A percentile compares a stretch with the other conserved stretches of the same genome.
These are phyloP conservation scores for Dipodomys spectabilis DNA, from an alignment of 2,113 vertebrate species.

Conservation along the genomic window DNA sequence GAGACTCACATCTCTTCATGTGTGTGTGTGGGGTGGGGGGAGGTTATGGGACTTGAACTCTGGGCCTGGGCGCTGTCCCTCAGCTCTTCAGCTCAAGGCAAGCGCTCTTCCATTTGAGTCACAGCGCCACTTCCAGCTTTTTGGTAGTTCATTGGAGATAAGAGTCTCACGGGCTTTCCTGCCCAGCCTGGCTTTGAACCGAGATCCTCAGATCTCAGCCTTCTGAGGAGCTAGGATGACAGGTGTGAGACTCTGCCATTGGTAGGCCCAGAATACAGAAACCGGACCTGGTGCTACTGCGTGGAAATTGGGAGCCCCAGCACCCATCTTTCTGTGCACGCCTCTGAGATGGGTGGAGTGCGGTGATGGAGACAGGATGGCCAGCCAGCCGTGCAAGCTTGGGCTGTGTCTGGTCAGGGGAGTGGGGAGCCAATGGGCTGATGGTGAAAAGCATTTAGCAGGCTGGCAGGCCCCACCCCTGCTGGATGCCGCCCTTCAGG, in stretches of 20 bases:
- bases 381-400: background rate
- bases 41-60: too few species aligned
- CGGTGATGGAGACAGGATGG: background rate
- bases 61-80: too few species aligned
- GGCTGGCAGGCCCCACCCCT: background rate
- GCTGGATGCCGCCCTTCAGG: background rate
- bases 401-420: background rate
- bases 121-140: too few species aligned
- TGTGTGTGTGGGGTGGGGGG: too few species aligned
- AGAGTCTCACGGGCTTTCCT: too few species aligned
- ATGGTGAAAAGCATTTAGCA: background rate
- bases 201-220: too few species aligned
- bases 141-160: too few species aligned
- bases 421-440: background rate
- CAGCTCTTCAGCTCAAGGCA: too few species aligned
- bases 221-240: background rate
- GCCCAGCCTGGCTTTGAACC: too few species aligned
- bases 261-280: background rate
- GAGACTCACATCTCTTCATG: too few species aligned
- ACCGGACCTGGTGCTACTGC: background rate
- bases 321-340: too few species aligned
- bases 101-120: too few species aligned
- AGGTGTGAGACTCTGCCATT: background rate
- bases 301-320: background rate
- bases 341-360: background rate